Evolutionary conservation across 2,113 vertebrate species (phyloP), one percentile per base, ranked within the genome.

Genomic region (Macrotis lagotis): DNA sequence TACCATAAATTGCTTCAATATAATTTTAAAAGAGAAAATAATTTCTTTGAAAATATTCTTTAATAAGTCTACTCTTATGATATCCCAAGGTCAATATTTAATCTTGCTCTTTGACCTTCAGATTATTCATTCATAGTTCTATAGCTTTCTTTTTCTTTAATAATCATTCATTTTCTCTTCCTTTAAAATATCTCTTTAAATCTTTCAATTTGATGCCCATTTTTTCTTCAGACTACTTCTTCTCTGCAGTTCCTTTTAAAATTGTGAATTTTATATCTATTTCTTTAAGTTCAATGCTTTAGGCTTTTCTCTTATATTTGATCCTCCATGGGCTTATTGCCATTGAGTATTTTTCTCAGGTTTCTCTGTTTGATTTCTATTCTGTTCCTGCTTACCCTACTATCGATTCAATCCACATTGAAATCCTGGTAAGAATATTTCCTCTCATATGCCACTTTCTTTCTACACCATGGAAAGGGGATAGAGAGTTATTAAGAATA

Each of bases 191-290:
- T 94, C 66, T 92, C 96, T 88, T 92, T 7, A 25, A 25, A 7
- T 83, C 95, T 98, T 96, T 97, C 95, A 97, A 94, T 24, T 25
- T 92, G 26, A 88, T 50, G 47, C 89, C 2, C 90, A 92, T 97
- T 96, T 98, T 59, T 97, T 94, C 96, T 97, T 51, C 90, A 51
- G 94, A 50, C 89, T 49, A 90, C 91, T 96, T 96, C 95, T 97
- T 95, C 96, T 90, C 96, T 95, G 95, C 37, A 92, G 94, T 96
- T 31, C 49, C 89, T 91, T 92, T 94, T 93, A 96, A 74, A 93
- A 93, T 90, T 94, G 0, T 5, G 83, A 91, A 96, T 95, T 97
- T 96, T 88, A 92, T 90, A 90, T 94, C 89, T 95, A 48, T 66
- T 44, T 91, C 94, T 96, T 96, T 95, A 31, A 52, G 52, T 91